A percentile compares a stretch with the other conserved stretches of the same genome.
Evolutionary conservation across 2,797 vertebrate genomes (phyloP).

Genomic region (Pempheris klunzingeri): DNA sequence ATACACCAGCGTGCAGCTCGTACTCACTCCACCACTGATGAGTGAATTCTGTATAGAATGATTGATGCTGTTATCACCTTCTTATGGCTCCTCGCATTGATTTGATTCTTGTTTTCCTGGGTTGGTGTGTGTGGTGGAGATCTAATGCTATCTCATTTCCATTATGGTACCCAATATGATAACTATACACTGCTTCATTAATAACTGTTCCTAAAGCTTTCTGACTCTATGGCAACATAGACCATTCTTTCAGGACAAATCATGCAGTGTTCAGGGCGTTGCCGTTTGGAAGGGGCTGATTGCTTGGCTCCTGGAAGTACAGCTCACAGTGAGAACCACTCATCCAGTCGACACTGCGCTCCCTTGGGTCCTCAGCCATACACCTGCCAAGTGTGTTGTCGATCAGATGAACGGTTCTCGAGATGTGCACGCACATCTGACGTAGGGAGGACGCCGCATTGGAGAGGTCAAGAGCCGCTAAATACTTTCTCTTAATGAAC

Average conservation of each 20-base stretch:
- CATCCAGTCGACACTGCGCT: too few relatives aligned
- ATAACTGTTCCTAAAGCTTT: neutral
- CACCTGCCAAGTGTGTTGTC: too few relatives aligned
- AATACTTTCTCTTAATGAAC: too few relatives aligned
- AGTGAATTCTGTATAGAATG: neutral
- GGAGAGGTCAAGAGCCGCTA: too few relatives aligned
- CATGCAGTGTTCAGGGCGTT: too few relatives aligned
- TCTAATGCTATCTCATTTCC: constrained; percentile 2
- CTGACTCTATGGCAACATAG: neutral
- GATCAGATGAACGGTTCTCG: too few relatives aligned
- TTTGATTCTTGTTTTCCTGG: constrained; percentile 2
- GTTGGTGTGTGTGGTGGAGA: neutral
- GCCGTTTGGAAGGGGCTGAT: too few relatives aligned
- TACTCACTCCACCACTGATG: constrained; percentile 18
- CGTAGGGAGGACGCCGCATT: too few relatives aligned
- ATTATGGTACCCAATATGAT: neutral
- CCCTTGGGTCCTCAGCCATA: too few relatives aligned
- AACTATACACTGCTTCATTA: neutral
- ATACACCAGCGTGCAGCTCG: constrained; percentile 12
- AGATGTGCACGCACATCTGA: too few relatives aligned
- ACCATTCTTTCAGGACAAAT: neutral
- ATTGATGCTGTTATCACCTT: constrained; percentile 8
- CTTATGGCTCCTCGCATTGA: neutral
- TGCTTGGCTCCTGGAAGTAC: too few relatives aligned
- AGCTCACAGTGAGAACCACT: too few relatives aligned